Evolutionary conservation across 1,140 invertebrate genomes (phyloP), one percentile per base, ranked within the genome.

Genomic region (Magallana ariakensis): DNA sequence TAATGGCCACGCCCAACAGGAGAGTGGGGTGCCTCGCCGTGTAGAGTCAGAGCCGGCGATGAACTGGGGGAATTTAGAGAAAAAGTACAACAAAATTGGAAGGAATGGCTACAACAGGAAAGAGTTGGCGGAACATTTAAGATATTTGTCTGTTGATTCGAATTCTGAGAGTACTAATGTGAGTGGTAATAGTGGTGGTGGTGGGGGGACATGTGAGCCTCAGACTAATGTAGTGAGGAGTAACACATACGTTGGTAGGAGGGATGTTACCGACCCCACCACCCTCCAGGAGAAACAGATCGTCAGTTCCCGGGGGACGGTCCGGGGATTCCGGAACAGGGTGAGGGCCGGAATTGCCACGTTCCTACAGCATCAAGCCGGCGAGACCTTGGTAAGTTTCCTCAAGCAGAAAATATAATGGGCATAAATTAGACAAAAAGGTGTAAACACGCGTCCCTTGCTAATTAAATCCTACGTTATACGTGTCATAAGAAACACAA

Each of bases 321-420:
- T 99, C 85, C 96, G 98, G 22, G 98, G 98, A 80, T 98, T 98
- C 80, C 98, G 97, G 95, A 99, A 99, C 95, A 96, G 98, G 91
- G 98, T 99, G 33, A 95, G 98, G 90, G 97, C 98, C 83, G 98
- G 98, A 88, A 99, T 99, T 91, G 97, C 97, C 16, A 98, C 98
- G 7, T 99, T 99, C 94, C 96, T 98, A 26, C 87, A 91, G 16
- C 85, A 89, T 54, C 85, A 26, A 46, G 80, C 80, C 2, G 85
- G 80, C 7, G 57, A 62, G 15, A 86, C 55, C n/a, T 80, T 81
- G 85, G 85, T 86, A 82, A 86, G 57, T 85, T 54, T 46, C 66
- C 11, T 26, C 66, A 26, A 46, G 19, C 10, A 26, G 22, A 83
- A 60, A 83, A 83, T 46, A 26, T 46, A 53, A 53, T 46, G 46